phyloP scores from a whole-genome alignment of 2,888 invertebrate genomes.

The Drosophila neonasuta region DNA sequence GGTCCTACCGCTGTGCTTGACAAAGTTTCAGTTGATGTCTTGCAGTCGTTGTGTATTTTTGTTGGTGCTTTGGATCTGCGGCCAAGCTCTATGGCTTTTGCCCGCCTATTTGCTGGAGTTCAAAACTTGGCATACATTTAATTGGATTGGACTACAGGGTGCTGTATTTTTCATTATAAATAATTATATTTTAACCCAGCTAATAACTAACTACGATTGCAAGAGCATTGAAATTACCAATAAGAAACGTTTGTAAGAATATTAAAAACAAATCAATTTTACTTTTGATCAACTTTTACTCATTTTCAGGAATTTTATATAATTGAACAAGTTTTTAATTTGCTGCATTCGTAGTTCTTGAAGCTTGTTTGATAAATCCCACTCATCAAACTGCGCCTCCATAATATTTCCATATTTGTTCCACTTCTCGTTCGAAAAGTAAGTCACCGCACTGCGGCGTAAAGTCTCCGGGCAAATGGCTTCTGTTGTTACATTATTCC shows the following conservation, averaged over 20 bases:
- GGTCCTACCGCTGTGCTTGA: constrained; percentile 91
- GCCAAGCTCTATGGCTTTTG: constrained; percentile 93
- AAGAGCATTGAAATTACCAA: constrained; percentile 74
- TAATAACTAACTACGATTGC: constrained; percentile 77
- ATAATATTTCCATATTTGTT: constrained; percentile 39
- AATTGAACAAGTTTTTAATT: constrained; percentile 32
- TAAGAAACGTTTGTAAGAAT: constrained; percentile 55
- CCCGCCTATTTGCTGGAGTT: constrained; percentile 97
- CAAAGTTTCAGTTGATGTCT: constrained; percentile 85
- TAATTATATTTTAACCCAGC: constrained; percentile 86
- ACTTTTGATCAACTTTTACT: constrained; percentile 8
- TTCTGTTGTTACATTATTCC: constrained; percentile 1
- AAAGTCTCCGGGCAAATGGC: constrained; percentile 25
- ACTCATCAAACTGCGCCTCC: constrained; percentile 23
- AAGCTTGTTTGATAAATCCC: not conserved
- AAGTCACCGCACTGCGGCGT: constrained; percentile 16
- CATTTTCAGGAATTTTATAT: constrained; percentile 28
- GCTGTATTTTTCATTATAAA: constrained; percentile 93
- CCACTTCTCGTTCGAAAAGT: constrained; percentile 35
- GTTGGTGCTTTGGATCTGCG: constrained; percentile 85
- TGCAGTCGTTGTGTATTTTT: constrained; percentile 83
- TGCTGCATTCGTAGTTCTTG: constrained; percentile 3
- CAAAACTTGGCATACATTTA: constrained; percentile 90
- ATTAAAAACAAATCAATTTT: constrained; percentile 1
- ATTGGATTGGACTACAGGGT: constrained; percentile 92